A percentile compares a stretch with the other conserved stretches of the same genome.
Evolutionary conservation across 1,140 invertebrate species (phyloP).

Genomic region (Metopolophium dirhodum): DNA sequence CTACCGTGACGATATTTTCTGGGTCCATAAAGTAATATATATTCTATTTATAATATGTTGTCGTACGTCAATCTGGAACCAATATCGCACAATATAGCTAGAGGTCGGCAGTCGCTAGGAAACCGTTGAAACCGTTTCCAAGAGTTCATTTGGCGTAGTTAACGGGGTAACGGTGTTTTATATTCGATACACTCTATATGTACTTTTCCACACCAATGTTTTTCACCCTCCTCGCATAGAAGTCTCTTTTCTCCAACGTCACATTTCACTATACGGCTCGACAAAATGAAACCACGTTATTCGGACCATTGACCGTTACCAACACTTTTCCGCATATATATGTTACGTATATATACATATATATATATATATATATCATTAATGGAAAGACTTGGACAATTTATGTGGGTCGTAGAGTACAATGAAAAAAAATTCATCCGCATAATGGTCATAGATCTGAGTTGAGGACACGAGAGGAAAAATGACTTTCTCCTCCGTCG

Average conservation of each 20-base stretch:
- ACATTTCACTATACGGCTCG: neutral
- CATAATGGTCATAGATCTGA: neutral
- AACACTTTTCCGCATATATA: neutral
- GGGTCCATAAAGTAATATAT: neutral
- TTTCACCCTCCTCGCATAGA: neutral
- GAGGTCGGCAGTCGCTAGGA: neutral
- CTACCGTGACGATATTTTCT: neutral
- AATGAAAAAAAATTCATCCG: constrained; percentile 4
- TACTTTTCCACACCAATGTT: neutral
- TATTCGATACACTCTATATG: neutral
- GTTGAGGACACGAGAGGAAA: neutral
- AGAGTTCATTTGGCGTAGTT: neutral
- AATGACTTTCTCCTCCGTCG: neutral
- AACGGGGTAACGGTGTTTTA: neutral
- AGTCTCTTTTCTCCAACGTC: neutral
- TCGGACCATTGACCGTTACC: constrained; percentile 20
- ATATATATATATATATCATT: neutral
- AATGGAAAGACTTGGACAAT: neutral
- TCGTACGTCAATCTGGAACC: neutral
- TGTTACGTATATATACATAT: neutral
- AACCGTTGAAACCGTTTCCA: neutral
- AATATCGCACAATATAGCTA: neutral
- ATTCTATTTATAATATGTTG: neutral
- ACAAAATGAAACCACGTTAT: neutral
- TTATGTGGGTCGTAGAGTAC: neutral